Conservation (phyloP, 2,888 invertebrate species). For the Eupeodes luniger region DNA sequence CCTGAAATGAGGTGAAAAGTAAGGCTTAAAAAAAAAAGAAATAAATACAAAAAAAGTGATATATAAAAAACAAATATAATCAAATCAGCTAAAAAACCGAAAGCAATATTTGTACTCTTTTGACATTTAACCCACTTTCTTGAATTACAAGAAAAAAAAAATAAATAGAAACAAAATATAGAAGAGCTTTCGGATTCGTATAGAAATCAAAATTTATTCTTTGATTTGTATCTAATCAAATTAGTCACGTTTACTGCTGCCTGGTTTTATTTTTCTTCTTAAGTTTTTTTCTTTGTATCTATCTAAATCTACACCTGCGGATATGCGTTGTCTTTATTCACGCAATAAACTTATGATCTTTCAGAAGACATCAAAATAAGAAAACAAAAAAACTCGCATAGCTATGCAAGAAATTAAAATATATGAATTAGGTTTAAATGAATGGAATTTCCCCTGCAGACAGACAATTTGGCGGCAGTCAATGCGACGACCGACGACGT, state of each 20-base stretch:
- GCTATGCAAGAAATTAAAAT: neutral
- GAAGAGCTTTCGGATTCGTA: conserved; percentile 11
- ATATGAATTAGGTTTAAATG: conserved; percentile 20
- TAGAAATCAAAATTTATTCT: conserved; percentile 18
- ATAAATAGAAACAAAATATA: neutral
- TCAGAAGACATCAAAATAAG: neutral
- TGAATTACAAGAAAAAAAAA: neutral
- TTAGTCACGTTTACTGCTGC: conserved; percentile 61
- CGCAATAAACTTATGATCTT: conserved; percentile 53
- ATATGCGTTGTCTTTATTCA: conserved; percentile 28
- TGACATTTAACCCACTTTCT: conserved; percentile 44
- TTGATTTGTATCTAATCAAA: conserved; percentile 29
- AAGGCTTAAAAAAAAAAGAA: neutral
- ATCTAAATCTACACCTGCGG: conserved; percentile 50
- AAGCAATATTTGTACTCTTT: conserved; percentile 43
- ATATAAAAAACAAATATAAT: conserved; percentile 10
- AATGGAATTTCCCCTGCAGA: conserved; percentile 46
- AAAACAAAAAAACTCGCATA: neutral
- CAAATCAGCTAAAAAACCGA: conserved; percentile 37
- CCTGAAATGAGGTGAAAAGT: conserved; percentile 12
- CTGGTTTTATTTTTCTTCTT: conserved; percentile 22
- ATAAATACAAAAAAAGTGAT: neutral
- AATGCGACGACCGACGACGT: neutral
- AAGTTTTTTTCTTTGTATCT: neutral
- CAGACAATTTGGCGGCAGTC: conserved; percentile 41